These are phyloP conservation scores for Pelodiscus sinensis DNA, from an alignment of 2,113 vertebrate genomes.

Conservation along the genomic window DNA sequence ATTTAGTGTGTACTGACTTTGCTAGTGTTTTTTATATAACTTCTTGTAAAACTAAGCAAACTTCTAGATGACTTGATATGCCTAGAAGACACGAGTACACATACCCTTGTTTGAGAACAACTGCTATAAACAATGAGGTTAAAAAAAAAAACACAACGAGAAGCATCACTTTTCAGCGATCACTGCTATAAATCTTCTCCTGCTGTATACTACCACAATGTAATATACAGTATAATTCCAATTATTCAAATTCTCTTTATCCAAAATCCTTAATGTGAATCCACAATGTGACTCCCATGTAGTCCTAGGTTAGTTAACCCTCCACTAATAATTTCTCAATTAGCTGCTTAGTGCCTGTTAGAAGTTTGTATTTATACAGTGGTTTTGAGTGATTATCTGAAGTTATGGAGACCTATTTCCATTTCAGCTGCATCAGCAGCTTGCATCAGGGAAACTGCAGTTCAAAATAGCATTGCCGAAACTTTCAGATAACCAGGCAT, in stretches of 20 bases:
- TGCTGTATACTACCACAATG: background rate
- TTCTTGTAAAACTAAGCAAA: too few relatives aligned
- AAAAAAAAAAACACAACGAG: background rate
- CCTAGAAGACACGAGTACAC: too few relatives aligned
- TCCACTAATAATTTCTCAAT: background rate
- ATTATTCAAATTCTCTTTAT: background rate
- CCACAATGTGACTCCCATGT: background rate
- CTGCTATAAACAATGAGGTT: background rate
- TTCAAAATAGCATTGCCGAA: background rate
- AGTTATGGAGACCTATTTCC: background rate
- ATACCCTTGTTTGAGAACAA: too few relatives aligned
- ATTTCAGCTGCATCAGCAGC: background rate
- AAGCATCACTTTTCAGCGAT: background rate
- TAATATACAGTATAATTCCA: background rate
- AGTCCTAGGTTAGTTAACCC: background rate
- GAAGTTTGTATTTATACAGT: background rate
- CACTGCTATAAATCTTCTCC: background rate
- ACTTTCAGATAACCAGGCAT: background rate
- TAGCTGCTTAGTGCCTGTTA: background rate
- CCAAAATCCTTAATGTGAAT: background rate
- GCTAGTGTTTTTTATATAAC: too few relatives aligned
- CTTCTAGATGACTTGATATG: too few relatives aligned
- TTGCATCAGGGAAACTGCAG: background rate
- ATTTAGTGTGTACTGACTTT: too few relatives aligned
- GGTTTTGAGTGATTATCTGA: background rate